phyloP scores from a whole-genome alignment of 1,140 invertebrate genomes.

The Apolygus lucorum region DNA sequence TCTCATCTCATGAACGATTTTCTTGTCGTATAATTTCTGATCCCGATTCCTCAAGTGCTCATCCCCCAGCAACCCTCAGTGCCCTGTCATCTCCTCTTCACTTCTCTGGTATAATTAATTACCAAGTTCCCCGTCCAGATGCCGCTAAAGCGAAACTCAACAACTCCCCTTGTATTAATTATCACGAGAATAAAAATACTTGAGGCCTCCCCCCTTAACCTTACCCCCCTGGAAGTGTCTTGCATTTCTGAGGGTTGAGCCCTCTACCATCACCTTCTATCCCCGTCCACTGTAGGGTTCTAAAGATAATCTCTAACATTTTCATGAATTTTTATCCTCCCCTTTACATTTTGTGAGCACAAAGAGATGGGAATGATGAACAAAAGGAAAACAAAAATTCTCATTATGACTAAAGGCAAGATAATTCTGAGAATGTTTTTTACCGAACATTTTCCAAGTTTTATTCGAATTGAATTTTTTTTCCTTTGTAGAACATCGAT shows the following conservation, averaged over 20 bases:
- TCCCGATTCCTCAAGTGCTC: too few relatives aligned
- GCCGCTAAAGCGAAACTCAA: conserved; percentile 9
- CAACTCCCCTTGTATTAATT: conserved; percentile 13
- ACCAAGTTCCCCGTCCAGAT: conserved; percentile 12
- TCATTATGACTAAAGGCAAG: too few relatives aligned
- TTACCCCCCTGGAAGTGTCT: neutral
- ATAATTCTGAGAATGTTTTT: too few relatives aligned
- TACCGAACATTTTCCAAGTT: too few relatives aligned
- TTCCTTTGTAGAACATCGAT: too few relatives aligned
- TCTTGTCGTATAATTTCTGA: too few relatives aligned
- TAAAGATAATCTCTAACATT: neutral
- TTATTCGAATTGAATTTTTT: too few relatives aligned
- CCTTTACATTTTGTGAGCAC: too few relatives aligned
- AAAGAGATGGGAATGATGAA: too few relatives aligned
- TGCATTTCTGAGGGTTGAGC: neutral
- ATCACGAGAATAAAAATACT: conserved; percentile 10
- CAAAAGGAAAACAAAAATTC: too few relatives aligned
- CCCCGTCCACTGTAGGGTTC: neutral
- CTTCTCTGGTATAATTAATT: conserved; percentile 14
- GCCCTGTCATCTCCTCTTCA: conserved; percentile 6
- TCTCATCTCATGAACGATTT: too few relatives aligned
- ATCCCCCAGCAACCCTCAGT: neutral
- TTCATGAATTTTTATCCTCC: neutral
- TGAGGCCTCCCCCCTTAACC: neutral
- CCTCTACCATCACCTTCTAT: neutral